A percentile compares a stretch with the other conserved stretches of the same genome.
Conservation (phyloP, 2,797 vertebrate genomes). For the Brotula barbata region DNA sequence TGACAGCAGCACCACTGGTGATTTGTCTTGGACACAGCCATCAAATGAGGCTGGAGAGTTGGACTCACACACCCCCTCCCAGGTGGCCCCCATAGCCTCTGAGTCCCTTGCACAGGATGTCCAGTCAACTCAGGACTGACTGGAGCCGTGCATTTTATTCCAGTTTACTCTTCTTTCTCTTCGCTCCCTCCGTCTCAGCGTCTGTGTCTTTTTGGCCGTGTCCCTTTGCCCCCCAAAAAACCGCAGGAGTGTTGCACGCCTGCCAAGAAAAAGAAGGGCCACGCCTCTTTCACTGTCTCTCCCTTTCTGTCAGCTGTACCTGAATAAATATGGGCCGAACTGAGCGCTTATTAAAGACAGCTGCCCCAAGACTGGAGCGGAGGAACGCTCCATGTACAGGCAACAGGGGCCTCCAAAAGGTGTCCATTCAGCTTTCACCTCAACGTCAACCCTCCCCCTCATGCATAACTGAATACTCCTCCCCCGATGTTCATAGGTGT, state of each 20-base stretch:
- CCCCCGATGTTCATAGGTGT: conserved; percentile 60
- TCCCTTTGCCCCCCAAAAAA: conserved; percentile 72
- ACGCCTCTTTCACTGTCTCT: conserved; percentile 68
- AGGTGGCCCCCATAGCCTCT: conserved; percentile 49
- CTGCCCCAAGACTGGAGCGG: conserved; percentile 70
- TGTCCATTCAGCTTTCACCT: conserved; percentile 63
- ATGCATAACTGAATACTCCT: conserved; percentile 27
- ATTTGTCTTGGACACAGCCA: conserved; percentile 79
- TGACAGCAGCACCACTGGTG: conserved; percentile 76
- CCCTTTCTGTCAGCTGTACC: conserved; percentile 73
- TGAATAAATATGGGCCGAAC: conserved; percentile 80
- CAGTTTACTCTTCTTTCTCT: conserved; percentile 38
- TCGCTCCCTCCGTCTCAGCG: conserved; percentile 37
- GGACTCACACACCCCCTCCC: conserved; percentile 55
- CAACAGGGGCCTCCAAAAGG: conserved; percentile 59
- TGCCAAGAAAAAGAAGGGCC: conserved; percentile 75
- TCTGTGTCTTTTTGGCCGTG: conserved; percentile 66
- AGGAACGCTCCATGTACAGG: conserved; percentile 63
- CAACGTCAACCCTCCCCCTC: conserved; percentile 14
- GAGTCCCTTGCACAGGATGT: conserved; percentile 62
- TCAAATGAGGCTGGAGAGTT: conserved; percentile 59
- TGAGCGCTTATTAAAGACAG: conserved; percentile 81
- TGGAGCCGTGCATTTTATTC: conserved; percentile 55
- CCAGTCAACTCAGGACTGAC: conserved; percentile 61
- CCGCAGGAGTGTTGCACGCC: conserved; percentile 64